Base-by-base conservation (phyloP, 2,113 vertebrate species). In the Microcebus lehilahytsara region DNA sequence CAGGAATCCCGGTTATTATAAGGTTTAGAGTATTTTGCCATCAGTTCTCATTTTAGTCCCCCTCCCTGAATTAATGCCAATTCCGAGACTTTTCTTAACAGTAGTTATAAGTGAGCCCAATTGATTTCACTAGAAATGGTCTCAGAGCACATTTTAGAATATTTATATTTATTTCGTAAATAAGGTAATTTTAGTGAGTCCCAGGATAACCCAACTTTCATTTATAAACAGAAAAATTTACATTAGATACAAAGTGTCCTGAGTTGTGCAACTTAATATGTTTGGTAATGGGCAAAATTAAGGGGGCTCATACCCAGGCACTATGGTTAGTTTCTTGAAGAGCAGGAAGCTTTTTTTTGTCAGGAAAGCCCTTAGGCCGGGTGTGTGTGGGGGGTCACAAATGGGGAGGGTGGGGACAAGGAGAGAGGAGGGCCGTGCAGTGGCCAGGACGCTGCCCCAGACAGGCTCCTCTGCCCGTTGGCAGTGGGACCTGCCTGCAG, bases 141-240 rank as follows among this genome's bases (percentile, higher is more conserved):
- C 80, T 95, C 25, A 64, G 22, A 79, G 49, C 74, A 16, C 40
- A 62, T 91, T 69, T 74, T 79, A 64, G 1, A 64, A 64, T 64
- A 11, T 30, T 64, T 30, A 27, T 62, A 30, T 64, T 71, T 22
- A 32, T 74, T 22, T 53, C 25, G 3, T 51, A 80, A 90, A 95
- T 66, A 72, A 96, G 62, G 42, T 69, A 69, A 79, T 93, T 86
- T 85, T 46, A 71, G 49, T 79, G 53, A 56, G 27, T 84, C 37
- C 20, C 23, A 23, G 37, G 53, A 27, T 32, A 72, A 42, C 88
- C 56, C 40, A 66, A 30, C 5, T 46, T 92, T 88, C 56, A 69
- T 77, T 96, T 84, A 56, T 71, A 89, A 94, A 84, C 34, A 80
- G 66, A 60, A 91, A 42, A 32, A 40, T 81, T 81, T 22, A 17